Base-by-base conservation (phyloP, 2,113 vertebrate species). In the Thymallus thymallus region DNA sequence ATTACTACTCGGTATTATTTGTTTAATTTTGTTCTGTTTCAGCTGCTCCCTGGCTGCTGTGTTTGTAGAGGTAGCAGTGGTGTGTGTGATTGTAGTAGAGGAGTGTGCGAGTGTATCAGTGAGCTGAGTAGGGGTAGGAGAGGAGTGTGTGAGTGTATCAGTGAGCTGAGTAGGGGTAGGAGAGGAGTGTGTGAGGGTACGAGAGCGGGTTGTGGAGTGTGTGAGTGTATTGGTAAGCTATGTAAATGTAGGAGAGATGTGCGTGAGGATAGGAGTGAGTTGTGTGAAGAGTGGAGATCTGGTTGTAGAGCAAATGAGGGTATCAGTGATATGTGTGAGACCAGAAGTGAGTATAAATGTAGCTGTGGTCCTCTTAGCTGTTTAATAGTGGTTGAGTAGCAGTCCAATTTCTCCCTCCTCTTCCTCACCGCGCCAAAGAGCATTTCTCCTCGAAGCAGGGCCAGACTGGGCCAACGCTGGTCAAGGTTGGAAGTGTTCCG, bases 401-500 rank as follows among this genome's bases (percentile, higher is more conserved):
- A 67, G 75, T 88, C 85, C 87, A 84, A 86, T 80, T 60, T 86
- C 78, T 81, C 79, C 87, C 70, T 87, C 79, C 88, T 88, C 79
- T 86, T 75, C 86, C 82, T 83, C 79, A n/a, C n/a, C n/a, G n/a
- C n/a, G 73, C 79, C 76, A 72, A 92, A 89, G 79, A 90, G 86
- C 76, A 5, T 51, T 51, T 61, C 76, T 75, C 80, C 69, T 64
- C 69, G 24, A 5, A 63, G 68, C 35, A 23, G 83, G 71, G 79
- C 87, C 81, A 88, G 91, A 74, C 92, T 81, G 3, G 48, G 48
- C 48, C 48, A 51, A 18, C 88, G 89, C 69, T 88, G 91, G 91
- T 91, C 91, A 62, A 83, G 92, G 85, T 75, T 90, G 90, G 91
- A 93, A 73, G 87, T 90, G 79, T 92, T 94, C 90, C 90, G 89